Conservation (phyloP, 2,797 vertebrate species). For the Phrynocephalus forsythii region DNA sequence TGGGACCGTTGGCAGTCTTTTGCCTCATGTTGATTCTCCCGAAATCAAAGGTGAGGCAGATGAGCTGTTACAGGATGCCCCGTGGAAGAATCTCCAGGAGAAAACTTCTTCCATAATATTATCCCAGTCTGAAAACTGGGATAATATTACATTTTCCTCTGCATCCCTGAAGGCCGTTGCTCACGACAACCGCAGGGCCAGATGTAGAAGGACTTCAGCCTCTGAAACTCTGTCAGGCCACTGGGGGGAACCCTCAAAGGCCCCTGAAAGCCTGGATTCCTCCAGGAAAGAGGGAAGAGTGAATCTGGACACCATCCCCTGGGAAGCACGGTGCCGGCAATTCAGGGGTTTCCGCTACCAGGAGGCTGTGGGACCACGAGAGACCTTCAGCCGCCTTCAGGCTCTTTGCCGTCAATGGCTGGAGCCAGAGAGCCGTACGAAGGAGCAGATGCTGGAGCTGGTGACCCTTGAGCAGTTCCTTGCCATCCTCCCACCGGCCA, state of each 20-base stretch:
- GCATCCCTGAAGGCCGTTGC: neutral
- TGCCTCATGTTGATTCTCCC: neutral
- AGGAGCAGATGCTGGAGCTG: conserved; percentile 32
- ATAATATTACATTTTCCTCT: neutral
- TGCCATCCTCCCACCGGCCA: conserved; percentile 8
- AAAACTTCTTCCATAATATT: neutral
- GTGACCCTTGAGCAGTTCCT: conserved; percentile 38
- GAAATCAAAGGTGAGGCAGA: conserved; percentile 10
- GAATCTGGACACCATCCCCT: neutral
- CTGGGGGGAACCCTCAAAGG: neutral
- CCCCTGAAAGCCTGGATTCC: neutral
- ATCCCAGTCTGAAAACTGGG: neutral
- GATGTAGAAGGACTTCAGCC: neutral
- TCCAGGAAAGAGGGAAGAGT: neutral
- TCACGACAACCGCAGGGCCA: neutral
- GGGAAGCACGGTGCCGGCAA: neutral
- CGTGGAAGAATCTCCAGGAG: neutral
- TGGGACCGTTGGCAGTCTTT: neutral
- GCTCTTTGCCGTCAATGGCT: conserved; percentile 24
- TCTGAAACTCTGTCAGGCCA: neutral
- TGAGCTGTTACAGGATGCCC: neutral
- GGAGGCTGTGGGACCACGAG: neutral
- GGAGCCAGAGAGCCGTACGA: conserved; percentile 21
- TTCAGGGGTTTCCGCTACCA: conserved; percentile 31
- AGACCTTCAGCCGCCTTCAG: neutral